phyloP scores from a whole-genome alignment of 35 echinoderm and acorn worm species.

The Chiridota heheva region DNA sequence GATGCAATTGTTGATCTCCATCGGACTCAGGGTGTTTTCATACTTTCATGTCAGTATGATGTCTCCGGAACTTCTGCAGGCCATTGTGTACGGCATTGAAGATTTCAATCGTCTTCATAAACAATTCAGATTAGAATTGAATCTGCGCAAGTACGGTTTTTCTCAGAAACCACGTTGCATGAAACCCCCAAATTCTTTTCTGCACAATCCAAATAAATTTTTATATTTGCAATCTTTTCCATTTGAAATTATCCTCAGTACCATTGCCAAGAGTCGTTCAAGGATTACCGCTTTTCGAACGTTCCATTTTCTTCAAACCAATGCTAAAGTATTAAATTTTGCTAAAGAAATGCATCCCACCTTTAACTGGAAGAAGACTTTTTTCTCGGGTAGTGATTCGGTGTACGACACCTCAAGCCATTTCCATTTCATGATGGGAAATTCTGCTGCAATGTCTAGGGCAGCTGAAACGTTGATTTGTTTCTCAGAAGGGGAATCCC shows the following conservation, averaged over 20 bases:
- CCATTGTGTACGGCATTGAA: slow-evolving; percentile 73
- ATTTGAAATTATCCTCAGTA: slow-evolving; percentile 37
- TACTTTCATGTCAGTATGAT: slow-evolving; percentile 67
- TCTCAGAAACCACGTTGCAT: too few relatives aligned
- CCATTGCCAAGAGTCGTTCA: slow-evolving; percentile 45
- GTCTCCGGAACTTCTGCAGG: slow-evolving; percentile 70
- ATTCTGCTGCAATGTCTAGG: too few relatives aligned
- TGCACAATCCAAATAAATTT: too few relatives aligned
- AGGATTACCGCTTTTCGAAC: slow-evolving; percentile 49
- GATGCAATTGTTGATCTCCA: slow-evolving; percentile 63
- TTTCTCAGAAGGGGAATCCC: slow-evolving; percentile 32
- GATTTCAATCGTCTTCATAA: slow-evolving; percentile 75
- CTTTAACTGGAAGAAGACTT: slow-evolving; percentile 55
- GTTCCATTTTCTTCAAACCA: slow-evolving; percentile 57
- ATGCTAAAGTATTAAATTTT: slow-evolving; percentile 45
- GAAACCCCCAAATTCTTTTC: too few relatives aligned
- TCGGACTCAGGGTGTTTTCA: slow-evolving; percentile 70
- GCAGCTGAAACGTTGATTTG: too few relatives aligned
- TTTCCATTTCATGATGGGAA: slow-evolving; percentile 2
- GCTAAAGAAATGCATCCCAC: slow-evolving; percentile 26
- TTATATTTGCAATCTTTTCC: slow-evolving; percentile 51
- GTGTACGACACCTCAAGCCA: slow-evolving; percentile 7
- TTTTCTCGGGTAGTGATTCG: slow-evolving; percentile 14
- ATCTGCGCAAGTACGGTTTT: too few relatives aligned
- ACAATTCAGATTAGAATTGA: slow-evolving; percentile 27